A percentile compares a stretch with the other conserved stretches of the same genome.
Evolutionary conservation across 2,113 vertebrate genomes (phyloP).

Genomic region (Istiophorus platypterus): DNA sequence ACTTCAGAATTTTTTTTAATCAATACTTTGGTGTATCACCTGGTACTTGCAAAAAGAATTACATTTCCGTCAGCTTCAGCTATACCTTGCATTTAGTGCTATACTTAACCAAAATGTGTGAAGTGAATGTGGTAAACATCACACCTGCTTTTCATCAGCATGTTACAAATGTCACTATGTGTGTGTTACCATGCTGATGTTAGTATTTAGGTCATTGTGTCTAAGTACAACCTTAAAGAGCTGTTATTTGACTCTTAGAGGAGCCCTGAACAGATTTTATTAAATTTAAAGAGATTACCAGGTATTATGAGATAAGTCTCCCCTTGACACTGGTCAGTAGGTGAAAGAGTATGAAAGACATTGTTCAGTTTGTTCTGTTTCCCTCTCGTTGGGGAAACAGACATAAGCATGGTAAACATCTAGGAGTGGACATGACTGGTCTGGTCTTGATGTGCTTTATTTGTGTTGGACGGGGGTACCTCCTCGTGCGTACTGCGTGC

Average conservation of each 20-base stretch:
- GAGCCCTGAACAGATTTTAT: conserved; percentile 16
- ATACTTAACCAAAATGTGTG: not conserved
- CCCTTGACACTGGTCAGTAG: conserved; percentile 19
- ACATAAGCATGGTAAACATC: conserved; percentile 57
- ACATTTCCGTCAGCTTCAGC: too few species aligned
- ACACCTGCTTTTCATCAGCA: not conserved
- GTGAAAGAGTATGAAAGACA: conserved; percentile 28
- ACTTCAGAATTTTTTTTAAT: too few species aligned
- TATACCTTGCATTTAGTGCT: not conserved
- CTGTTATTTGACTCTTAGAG: not conserved
- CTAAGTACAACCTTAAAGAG: not conserved
- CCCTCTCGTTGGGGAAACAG: conserved; percentile 36
- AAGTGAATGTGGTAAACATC: not conserved
- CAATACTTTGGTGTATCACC: not conserved
- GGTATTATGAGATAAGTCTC: conserved; percentile 7
- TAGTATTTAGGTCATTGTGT: not conserved
- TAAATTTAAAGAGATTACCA: conserved; percentile 10
- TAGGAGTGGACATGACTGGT: conserved; percentile 31
- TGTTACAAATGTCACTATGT: too few species aligned
- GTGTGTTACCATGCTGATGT: not conserved
- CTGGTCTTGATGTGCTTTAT: conserved; percentile 28
- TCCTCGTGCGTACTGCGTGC: conserved; percentile 35
- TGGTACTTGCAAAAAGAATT: not conserved
- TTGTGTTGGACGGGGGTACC: conserved; percentile 40
- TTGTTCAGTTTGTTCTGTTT: conserved; percentile 50